phyloP scores from a whole-genome alignment of 2,888 invertebrate genomes.

The Unio delphinus region DNA sequence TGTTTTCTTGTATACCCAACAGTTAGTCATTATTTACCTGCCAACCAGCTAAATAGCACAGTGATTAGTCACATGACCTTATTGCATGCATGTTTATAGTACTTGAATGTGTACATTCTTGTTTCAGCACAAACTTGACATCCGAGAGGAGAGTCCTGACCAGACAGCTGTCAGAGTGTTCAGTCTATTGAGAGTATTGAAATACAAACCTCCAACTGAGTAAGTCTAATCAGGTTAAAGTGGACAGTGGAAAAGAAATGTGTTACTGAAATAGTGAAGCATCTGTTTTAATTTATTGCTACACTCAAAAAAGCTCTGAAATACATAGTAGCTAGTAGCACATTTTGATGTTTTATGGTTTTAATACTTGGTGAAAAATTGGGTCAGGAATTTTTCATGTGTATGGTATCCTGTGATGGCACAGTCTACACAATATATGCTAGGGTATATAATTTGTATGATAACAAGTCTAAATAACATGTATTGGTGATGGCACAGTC shows the following conservation, averaged over 20 bases:
- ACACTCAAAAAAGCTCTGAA: not conserved
- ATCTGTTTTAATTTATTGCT: conserved; percentile 1
- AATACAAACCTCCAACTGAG: conserved; percentile 80
- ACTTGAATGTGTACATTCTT: not conserved
- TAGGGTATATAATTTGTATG: no score
- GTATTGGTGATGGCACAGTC: no score
- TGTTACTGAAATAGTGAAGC: not conserved
- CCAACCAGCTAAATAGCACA: no score
- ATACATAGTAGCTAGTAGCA: no score
- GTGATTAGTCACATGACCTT: not conserved
- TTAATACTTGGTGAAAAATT: no score
- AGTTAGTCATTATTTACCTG: no score
- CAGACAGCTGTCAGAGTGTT: conserved; percentile 82
- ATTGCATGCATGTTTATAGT: not conserved
- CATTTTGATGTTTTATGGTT: no score
- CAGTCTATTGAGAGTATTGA: conserved; percentile 81
- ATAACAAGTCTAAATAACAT: no score
- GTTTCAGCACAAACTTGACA: conserved; percentile 78
- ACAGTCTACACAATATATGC: no score
- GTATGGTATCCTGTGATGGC: no score
- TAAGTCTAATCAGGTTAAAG: conserved; percentile 55
- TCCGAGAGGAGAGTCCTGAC: conserved; percentile 83
- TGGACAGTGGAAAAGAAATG: not conserved
- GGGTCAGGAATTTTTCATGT: no score
- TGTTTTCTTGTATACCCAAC: no score